These are phyloP conservation scores for Formica exsecta DNA, from an alignment of 1,140 invertebrate genomes.

Conservation along the genomic window DNA sequence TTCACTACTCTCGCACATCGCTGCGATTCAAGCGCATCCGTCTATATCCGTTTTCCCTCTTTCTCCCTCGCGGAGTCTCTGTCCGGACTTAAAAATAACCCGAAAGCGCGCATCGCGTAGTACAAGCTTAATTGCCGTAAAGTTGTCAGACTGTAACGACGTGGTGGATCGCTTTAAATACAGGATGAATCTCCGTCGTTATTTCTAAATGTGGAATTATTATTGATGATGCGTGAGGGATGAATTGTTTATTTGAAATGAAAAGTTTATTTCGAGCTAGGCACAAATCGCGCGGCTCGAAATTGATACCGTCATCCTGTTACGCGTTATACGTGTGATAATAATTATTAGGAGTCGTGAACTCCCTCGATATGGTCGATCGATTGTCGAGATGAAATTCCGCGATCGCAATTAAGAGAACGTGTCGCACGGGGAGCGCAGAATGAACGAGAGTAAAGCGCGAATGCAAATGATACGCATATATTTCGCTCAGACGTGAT, in stretches of 20 bases:
- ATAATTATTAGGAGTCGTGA: neutral
- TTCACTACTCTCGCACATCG: slow-evolving; percentile 25
- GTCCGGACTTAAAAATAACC: slow-evolving; percentile 74
- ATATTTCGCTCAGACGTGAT: neutral
- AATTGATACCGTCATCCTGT: neutral
- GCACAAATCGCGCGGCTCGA: neutral
- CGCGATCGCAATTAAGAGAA: slow-evolving; percentile 18
- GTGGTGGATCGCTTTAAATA: slow-evolving; percentile 57
- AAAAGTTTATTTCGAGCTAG: neutral
- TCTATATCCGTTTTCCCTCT: slow-evolving; percentile 51
- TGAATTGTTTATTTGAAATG: neutral
- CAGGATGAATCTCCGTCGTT: slow-evolving; percentile 7
- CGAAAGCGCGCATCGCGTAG: slow-evolving; percentile 59
- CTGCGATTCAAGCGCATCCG: slow-evolving; percentile 54
- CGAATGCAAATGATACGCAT: slow-evolving; percentile 34
- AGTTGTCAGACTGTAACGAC: slow-evolving; percentile 60
- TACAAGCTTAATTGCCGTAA: slow-evolving; percentile 74
- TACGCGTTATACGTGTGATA: neutral
- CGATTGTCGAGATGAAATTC: neutral
- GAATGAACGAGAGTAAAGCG: neutral
- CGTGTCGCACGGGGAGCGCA: neutral
- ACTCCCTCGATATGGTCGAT: neutral
- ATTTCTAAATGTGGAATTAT: slow-evolving; percentile 33
- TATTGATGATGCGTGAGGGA: neutral
- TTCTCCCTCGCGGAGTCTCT: slow-evolving; percentile 11